Evolutionary conservation across 2,797 vertebrate species (phyloP), one percentile per base, ranked within the genome.

Genomic region (Mionectes olivaceus): DNA sequence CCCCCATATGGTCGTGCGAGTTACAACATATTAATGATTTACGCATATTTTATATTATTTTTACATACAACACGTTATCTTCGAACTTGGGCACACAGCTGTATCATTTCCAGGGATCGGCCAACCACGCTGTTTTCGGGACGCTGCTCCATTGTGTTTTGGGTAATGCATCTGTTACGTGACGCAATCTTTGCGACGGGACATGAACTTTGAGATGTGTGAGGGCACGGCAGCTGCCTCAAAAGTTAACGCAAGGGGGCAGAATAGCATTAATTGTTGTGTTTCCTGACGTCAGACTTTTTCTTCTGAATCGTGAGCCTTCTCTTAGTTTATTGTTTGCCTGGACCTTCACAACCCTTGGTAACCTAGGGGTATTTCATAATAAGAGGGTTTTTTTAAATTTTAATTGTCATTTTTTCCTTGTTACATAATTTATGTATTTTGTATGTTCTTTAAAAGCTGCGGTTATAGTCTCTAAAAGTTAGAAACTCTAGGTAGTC

Each of bases 201-300:
- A 49, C 60, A 0, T 7, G 78, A 92, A 85, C 79, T 94, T 87
- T 15, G 55, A 7, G 33, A 44, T 41, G 47, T 1, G 32, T 5
- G 46, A 60, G 73, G 86, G 43, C 33, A 28, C 68, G 61, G 91
- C 52, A 27, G 92, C 82, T 71, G 23, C 76, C 74, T 89, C 76
- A 10, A 5, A 37, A 91, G 39, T 46, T 76, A 86, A 95, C 94
- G 64, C 93, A 33, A 96, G 96, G 44, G 95, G 94, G 96, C 96
- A 95, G 92, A 87, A 68, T 35, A 93, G 82, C 82, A 95, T 89
- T 95, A 95, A 95, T 92, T 91, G 90, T 95, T 71, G 71, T 94
- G 23, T 44, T 83, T 52, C 89, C 82, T 96, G 94, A 95, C 93
- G 93, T 97, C 94, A 95, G 87, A 37, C 41, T 13, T 27, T 19